These are phyloP conservation scores for Simalia tracyae DNA, from an alignment of 2,797 vertebrate species.

Conservation along the genomic window DNA sequence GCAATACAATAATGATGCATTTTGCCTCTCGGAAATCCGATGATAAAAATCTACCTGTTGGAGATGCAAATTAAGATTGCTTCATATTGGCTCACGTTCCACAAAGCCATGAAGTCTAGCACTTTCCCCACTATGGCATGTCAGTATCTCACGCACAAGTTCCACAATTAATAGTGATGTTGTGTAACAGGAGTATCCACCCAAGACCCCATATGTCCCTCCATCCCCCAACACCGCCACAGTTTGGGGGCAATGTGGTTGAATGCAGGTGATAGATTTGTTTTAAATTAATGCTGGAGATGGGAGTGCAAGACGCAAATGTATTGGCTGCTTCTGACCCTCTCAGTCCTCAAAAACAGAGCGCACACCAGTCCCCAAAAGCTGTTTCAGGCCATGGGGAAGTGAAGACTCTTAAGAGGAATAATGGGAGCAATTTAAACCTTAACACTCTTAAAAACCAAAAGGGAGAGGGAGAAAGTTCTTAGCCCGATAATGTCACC, in stretches of 20 bases:
- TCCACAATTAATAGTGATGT: neutral
- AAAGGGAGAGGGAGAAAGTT: neutral
- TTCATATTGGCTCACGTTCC: neutral
- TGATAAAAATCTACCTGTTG: neutral
- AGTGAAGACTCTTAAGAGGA: neutral
- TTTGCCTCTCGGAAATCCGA: neutral
- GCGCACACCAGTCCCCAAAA: neutral
- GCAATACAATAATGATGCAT: neutral
- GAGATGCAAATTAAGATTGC: neutral
- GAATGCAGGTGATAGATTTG: neutral
- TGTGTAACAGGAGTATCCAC: neutral
- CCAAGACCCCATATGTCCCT: neutral
- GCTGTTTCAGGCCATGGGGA: neutral
- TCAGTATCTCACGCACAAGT: neutral
- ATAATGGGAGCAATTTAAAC: neutral
- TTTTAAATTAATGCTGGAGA: neutral
- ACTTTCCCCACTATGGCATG: neutral
- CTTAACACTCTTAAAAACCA: neutral
- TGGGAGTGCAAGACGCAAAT: neutral
- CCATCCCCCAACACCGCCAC: neutral
- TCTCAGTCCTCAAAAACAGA: neutral
- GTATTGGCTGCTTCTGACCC: neutral
- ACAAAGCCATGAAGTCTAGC: neutral
- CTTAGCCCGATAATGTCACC: neutral
- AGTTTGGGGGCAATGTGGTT: neutral